A percentile compares a stretch with the other conserved stretches of the same genome.
Evolutionary conservation across 2,113 vertebrate genomes (phyloP).

Genomic region (Dascyllus trimaculatus): DNA sequence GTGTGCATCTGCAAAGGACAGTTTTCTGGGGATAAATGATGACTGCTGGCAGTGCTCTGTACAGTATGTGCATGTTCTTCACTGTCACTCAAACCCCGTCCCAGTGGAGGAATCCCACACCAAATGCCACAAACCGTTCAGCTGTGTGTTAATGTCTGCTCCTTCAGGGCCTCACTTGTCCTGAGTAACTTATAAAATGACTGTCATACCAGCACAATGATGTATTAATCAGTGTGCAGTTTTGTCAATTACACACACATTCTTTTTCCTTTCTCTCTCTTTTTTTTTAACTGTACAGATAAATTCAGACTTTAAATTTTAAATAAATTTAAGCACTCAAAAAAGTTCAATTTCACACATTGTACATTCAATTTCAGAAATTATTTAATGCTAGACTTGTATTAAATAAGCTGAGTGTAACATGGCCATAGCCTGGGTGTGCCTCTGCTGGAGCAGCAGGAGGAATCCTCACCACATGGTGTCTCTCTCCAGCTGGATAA

Average conservation of each 20-base stretch:
- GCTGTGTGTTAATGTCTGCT: slow-evolving; percentile 71
- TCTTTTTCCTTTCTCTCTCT: background rate
- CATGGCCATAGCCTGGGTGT: slow-evolving; percentile 36
- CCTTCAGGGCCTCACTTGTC: slow-evolving; percentile 55
- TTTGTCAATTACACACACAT: background rate
- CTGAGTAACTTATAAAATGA: slow-evolving; percentile 49
- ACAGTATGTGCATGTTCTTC: slow-evolving; percentile 69
- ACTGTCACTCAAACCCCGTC: slow-evolving; percentile 77
- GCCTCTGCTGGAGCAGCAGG: slow-evolving; percentile 65
- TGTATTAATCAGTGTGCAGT: slow-evolving; percentile 40
- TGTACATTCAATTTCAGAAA: background rate
- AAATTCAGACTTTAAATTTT: background rate
- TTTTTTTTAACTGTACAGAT: background rate
- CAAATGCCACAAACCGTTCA: slow-evolving; percentile 61
- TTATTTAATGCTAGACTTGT: slow-evolving; percentile 5
- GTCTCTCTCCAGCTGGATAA: slow-evolving; percentile 88
- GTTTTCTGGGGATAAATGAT: slow-evolving; percentile 65
- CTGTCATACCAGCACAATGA: slow-evolving; percentile 29
- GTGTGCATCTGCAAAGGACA: slow-evolving; percentile 59
- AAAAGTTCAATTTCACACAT: background rate
- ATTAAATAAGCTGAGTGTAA: slow-evolving; percentile 31
- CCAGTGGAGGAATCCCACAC: slow-evolving; percentile 70
- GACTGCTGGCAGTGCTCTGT: slow-evolving; percentile 68
- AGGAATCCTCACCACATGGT: slow-evolving; percentile 86
- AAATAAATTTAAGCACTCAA: background rate